Conservation (phyloP, 2,113 vertebrate species). For the Dinomys branickii region DNA sequence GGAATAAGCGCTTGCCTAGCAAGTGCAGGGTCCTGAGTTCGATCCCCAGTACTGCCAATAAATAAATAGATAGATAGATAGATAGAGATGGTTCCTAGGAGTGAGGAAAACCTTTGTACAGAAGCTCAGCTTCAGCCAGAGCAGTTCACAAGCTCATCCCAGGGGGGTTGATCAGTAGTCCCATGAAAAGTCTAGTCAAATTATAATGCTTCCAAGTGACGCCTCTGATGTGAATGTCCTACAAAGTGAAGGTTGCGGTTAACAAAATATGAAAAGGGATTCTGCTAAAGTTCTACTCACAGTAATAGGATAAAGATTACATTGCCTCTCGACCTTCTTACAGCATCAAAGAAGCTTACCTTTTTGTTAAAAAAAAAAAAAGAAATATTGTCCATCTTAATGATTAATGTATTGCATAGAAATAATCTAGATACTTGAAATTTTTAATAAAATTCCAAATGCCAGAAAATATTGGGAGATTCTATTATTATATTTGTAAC, state of each 20-base stretch:
- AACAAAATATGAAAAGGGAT: neutral
- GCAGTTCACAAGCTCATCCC: neutral
- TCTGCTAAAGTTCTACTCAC: neutral
- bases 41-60: too few relatives aligned
- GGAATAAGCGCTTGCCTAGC: too few relatives aligned
- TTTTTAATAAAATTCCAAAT: conserved; percentile 36
- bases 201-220: neutral
- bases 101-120: neutral
- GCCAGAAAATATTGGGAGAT: neutral
- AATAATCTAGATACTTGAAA: neutral
- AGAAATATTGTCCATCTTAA: neutral
- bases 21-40: too few relatives aligned
- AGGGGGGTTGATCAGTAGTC: neutral
- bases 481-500: neutral
- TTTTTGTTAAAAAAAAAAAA: neutral
- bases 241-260: neutral
- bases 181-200: neutral
- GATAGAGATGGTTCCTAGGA: neutral
- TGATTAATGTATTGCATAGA: neutral
- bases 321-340: neutral
- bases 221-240: neutral
- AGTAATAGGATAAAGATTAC: neutral
- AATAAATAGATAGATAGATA: too few relatives aligned
- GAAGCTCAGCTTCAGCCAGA: neutral
- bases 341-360: neutral